Evolutionary conservation across 2,113 vertebrate species (phyloP).

Genomic region (Myotis yumanensis): DNA sequence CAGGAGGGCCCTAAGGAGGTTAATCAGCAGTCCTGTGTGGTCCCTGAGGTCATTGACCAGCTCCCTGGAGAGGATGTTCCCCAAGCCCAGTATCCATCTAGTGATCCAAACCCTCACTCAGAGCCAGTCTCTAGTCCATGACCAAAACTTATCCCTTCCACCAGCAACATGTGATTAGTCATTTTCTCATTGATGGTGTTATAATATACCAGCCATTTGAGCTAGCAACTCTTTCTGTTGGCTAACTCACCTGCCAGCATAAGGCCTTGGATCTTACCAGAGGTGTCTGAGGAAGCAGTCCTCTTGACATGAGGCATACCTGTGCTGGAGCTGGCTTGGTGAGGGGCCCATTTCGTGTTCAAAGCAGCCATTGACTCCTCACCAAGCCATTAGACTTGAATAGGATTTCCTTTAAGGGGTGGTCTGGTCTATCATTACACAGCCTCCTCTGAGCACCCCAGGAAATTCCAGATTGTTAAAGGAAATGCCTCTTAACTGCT

Average conservation of each 20-base stretch:
- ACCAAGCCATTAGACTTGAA: constrained; percentile 30
- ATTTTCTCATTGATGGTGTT: constrained; percentile 51
- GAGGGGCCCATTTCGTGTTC: constrained; percentile 30
- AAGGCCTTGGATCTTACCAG: constrained; percentile 33
- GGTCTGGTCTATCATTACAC: neutral
- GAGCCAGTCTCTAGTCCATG: constrained; percentile 47
- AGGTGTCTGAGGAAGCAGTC: constrained; percentile 56
- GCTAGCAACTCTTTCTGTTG: constrained; percentile 58
- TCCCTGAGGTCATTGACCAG: constrained; percentile 20
- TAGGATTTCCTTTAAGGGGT: constrained; percentile 37
- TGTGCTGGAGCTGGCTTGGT: neutral
- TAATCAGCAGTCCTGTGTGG: neutral
- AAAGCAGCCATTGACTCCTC: constrained; percentile 40
- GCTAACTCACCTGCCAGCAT: constrained; percentile 38
- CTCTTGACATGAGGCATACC: constrained; percentile 4
- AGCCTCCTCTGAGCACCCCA: constrained; percentile 23
- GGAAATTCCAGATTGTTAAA: constrained; percentile 47
- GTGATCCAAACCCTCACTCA: constrained; percentile 60
- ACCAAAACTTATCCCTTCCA: constrained; percentile 56
- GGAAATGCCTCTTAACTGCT: constrained; percentile 58
- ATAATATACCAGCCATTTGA: constrained; percentile 61
- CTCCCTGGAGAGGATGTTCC: constrained; percentile 39
- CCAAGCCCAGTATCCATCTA: constrained; percentile 54
- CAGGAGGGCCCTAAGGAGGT: constrained; percentile 41
- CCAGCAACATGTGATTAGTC: constrained; percentile 66